phyloP scores from a whole-genome alignment of 2,888 invertebrate genomes.

The Pecten maximus region DNA sequence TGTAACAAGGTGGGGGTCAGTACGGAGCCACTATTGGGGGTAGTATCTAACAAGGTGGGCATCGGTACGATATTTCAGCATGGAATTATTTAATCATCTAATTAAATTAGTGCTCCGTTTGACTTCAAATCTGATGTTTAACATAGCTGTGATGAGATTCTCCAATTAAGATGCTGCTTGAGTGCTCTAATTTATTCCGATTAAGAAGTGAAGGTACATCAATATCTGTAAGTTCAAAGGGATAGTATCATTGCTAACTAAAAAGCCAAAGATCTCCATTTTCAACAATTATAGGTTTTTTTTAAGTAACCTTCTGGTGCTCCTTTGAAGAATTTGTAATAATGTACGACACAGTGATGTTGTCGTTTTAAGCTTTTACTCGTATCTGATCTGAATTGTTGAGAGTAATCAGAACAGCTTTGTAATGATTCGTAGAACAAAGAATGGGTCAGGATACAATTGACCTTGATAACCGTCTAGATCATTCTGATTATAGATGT shows the following conservation, averaged over 20 bases:
- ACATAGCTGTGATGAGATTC: neutral
- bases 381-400: neutral
- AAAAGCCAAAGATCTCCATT: neutral
- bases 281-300: neutral
- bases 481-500: neutral
- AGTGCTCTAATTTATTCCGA: neutral
- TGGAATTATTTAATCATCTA: neutral
- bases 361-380: neutral
- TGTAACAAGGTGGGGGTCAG: too few relatives aligned
- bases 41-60: too few relatives aligned
- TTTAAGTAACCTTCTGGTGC: neutral
- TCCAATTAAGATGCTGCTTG: neutral
- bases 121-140: neutral
- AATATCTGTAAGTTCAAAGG: conserved; percentile 25
- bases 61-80: neutral
- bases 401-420: neutral
- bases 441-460: neutral
- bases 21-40: too few relatives aligned
- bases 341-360: neutral
- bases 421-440: too few relatives aligned
- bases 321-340: neutral
- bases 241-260: neutral
- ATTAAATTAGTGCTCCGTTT: neutral
- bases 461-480: neutral
- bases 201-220: neutral